Evolutionary conservation across 2,113 vertebrate genomes (phyloP).

Genomic region (Brachirus orientalis): DNA sequence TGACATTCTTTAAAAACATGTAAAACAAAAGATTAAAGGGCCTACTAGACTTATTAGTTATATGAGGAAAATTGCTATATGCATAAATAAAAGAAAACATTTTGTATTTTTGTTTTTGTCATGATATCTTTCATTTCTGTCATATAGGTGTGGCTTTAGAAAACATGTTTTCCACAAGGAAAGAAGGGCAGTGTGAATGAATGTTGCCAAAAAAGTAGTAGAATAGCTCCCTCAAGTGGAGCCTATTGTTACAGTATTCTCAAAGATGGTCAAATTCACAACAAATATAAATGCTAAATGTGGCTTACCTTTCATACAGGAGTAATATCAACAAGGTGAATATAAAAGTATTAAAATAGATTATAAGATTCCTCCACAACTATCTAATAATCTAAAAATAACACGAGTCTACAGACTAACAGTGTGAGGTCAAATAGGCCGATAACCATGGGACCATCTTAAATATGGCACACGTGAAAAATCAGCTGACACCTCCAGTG

Average conservation of each 20-base stretch:
- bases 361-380: background rate
- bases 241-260: background rate
- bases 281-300: background rate
- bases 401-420: too few species aligned
- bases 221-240: slow-evolving; percentile 59
- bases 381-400: background rate
- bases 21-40: background rate
- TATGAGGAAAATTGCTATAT: too few species aligned
- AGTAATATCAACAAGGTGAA: too few species aligned
- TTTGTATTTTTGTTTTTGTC: too few species aligned
- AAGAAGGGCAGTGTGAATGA: too few species aligned
- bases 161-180: background rate
- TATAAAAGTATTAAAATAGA: background rate
- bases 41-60: background rate
- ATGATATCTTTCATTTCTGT: background rate
- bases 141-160: too few species aligned
- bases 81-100: too few species aligned
- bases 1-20: background rate
- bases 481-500: too few species aligned
- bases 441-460: too few species aligned
- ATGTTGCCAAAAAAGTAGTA: slow-evolving; percentile 3
- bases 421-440: too few species aligned
- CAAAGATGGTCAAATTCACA: background rate
- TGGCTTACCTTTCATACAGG: background rate
- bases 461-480: too few species aligned